phyloP scores from a whole-genome alignment of 2,797 vertebrate species.

The Silurus lanzhouensis region DNA sequence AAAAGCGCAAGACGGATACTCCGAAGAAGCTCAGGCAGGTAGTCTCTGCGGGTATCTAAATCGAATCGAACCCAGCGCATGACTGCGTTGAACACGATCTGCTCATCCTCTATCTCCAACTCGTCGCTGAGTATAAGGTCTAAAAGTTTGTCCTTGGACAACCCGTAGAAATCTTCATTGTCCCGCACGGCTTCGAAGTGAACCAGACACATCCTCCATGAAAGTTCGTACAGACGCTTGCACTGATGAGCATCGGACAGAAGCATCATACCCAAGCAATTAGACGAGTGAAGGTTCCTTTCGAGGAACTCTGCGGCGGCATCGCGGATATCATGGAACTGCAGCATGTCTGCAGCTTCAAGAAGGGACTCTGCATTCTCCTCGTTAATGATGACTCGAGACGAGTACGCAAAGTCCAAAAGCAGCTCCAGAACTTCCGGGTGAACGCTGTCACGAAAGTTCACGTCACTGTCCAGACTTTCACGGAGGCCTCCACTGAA shows the following conservation, averaged over 20 bases:
- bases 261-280: conserved; percentile 94
- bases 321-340: conserved; percentile 91
- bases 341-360: conserved; percentile 93
- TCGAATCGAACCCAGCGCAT: conserved; percentile 89
- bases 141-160: conserved; percentile 88
- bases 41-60: conserved; percentile 75
- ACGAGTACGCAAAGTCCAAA: conserved; percentile 93
- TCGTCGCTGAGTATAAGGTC: conserved; percentile 92
- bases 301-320: conserved; percentile 91
- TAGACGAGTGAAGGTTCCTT: conserved; percentile 87
- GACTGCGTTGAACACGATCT: conserved; percentile 86
- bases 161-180: conserved; percentile 87
- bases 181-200: conserved; percentile 88
- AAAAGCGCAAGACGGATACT: conserved; percentile 87
- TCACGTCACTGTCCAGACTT: conserved; percentile 86
- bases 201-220: conserved; percentile 91
- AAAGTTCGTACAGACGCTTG: conserved; percentile 85
- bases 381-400: conserved; percentile 89
- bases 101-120: conserved; percentile 91
- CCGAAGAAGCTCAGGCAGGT: conserved; percentile 84
- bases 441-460: conserved; percentile 91
- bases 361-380: conserved; percentile 92
- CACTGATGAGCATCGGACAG: conserved; percentile 94
- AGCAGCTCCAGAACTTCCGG: conserved; percentile 92
- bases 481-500: conserved; percentile 91